These are phyloP conservation scores for Hesperia comma DNA, from an alignment of 2,888 invertebrate genomes.

Conservation along the genomic window DNA sequence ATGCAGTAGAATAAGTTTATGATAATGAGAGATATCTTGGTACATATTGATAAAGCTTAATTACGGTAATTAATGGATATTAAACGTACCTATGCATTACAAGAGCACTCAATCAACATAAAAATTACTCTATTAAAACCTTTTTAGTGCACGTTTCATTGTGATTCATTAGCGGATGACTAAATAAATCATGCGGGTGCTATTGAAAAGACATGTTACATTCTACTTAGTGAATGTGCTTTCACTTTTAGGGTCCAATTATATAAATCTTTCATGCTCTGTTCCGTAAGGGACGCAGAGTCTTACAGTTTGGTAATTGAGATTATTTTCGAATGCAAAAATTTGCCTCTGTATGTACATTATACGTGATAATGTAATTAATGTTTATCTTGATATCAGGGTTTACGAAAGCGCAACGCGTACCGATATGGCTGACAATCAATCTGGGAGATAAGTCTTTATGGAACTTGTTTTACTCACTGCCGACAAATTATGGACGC, in stretches of 20 bases:
- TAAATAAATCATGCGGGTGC: conserved; percentile 40
- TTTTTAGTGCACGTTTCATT: conserved; percentile 24
- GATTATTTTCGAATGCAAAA: conserved; percentile 19
- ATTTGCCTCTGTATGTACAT: conserved; percentile 13
- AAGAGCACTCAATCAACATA: conserved; percentile 17
- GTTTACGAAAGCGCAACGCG: conserved; percentile 44
- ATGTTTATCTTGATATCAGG: conserved; percentile 44
- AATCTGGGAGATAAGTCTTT: conserved; percentile 34
- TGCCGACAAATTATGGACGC: conserved; percentile 1
- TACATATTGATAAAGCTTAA: conserved; percentile 10
- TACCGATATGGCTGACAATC: conserved; percentile 38
- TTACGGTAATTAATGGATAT: conserved; percentile 12
- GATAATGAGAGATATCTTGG: conserved; percentile 10
- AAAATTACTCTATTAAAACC: conserved; percentile 26
- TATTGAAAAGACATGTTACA: conserved; percentile 36
- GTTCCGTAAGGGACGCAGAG: not conserved
- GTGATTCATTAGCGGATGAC: conserved; percentile 32
- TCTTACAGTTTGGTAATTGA: conserved; percentile 10
- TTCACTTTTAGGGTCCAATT: conserved; percentile 41
- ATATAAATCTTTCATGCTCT: conserved; percentile 24
- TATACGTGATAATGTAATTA: conserved; percentile 41
- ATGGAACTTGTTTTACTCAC: conserved; percentile 13
- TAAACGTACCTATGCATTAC: conserved; percentile 11
- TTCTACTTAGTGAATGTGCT: conserved; percentile 37
- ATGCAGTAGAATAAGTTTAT: conserved; percentile 8